Evolutionary conservation across 37 sponge, comb jelly and placozoan species (phyloP), one percentile per base, ranked within the genome.

Genomic region (Aplysina aerophoba): DNA sequence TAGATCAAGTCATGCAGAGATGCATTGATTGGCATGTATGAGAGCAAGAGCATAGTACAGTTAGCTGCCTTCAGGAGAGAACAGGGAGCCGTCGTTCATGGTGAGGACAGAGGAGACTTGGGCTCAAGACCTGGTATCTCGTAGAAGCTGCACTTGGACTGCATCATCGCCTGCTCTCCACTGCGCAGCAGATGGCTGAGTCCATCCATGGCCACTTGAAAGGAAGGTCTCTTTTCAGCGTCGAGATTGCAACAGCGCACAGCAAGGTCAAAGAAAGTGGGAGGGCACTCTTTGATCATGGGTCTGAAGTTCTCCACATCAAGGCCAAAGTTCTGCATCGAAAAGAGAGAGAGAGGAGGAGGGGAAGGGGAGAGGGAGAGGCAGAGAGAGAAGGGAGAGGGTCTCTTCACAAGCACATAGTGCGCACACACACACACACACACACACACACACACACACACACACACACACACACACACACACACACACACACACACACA

Each of bases 281-380:
- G 67, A 37, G 95, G 95, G 81, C 93, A 95, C 62, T 85, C 85
- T 1, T 73, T 63, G 33, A 86, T 69, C 81, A 95, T 53, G 0
- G 65, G 31, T 1, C 75, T 59, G 61, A 92, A 88, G 19, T 56
- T 55, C 21, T 83, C 86, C 40, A 72, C 83, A 59, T 95, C 92
- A 39, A 92, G 86, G 31, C 95, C 90, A 85, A 89, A 95, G 39
- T 89, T 60, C 95, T 95, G 62, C 58, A 66, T 4, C 0, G 8
- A 61, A 17, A 38, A 77, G 17, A 85, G 81, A n/a, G n/a, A n/a
- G 65, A 28, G 13, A 13, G 13, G 12, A 11, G 65, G 28, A 28
- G n/a, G 59, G 81, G 59, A 30, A 55, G 59, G 41, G 38, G 15
- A 28, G 8, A 36, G 53, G 2, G 6, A 64, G 44, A 44, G 8